A percentile compares a stretch with the other conserved stretches of the same genome.
These are phyloP conservation scores for Periplaneta americana DNA, from an alignment of 1,140 invertebrate species.

Conservation along the genomic window DNA sequence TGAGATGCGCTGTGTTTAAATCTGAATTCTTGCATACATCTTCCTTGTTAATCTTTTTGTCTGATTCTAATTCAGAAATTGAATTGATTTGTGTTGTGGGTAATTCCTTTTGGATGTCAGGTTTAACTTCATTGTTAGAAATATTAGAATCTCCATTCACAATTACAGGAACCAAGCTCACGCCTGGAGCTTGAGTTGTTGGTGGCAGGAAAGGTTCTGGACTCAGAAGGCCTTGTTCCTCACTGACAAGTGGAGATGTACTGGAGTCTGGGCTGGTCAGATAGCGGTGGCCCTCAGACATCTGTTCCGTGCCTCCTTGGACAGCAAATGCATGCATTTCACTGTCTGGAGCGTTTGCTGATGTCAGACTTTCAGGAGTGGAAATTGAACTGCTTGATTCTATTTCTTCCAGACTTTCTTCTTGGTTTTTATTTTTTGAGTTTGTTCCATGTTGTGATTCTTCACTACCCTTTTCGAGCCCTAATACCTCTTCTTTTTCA, in stretches of 20 bases:
- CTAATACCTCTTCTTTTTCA: background rate
- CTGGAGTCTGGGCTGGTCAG: constrained; percentile 1
- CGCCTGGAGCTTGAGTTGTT: background rate
- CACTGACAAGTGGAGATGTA: background rate
- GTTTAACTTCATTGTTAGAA: background rate
- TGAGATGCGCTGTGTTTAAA: background rate
- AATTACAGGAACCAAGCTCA: background rate
- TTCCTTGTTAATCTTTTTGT: background rate
- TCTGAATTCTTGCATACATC: background rate
- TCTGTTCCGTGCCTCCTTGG: constrained; percentile 42
- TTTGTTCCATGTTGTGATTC: background rate
- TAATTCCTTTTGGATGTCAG: too few species aligned
- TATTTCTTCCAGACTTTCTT: constrained; percentile 12
- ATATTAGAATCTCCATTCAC: background rate
- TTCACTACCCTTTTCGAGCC: too few species aligned
- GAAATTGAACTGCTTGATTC: constrained; percentile 25
- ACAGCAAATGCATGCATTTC: constrained; percentile 29
- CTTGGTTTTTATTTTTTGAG: background rate
- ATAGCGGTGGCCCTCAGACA: constrained; percentile 30
- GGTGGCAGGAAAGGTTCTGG: background rate
- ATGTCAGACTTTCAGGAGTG: constrained; percentile 5
- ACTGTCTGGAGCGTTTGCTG: background rate
- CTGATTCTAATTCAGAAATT: background rate
- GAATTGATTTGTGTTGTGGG: too few species aligned
- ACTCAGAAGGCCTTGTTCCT: background rate